These are phyloP conservation scores for Tamias sibiricus DNA, from an alignment of 2,113 vertebrate species.

Conservation along the genomic window DNA sequence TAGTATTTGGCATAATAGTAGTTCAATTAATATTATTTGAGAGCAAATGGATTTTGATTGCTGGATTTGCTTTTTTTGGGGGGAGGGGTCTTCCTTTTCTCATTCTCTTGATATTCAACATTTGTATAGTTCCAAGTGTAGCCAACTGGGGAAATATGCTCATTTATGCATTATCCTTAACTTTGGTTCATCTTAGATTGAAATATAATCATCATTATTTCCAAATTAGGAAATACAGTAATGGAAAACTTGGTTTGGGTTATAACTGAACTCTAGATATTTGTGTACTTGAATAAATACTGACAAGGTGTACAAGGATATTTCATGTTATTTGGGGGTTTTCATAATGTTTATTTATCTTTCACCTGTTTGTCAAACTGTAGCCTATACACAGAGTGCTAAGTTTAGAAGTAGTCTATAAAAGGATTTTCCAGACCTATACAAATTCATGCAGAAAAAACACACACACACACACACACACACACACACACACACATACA, in stretches of 20 bases:
- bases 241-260: neutral
- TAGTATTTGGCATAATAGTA: neutral
- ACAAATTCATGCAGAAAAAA: neutral
- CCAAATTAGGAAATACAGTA: neutral
- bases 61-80: neutral
- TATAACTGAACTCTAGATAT: neutral
- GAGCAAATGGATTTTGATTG: slow-evolving; percentile 15
- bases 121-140: neutral
- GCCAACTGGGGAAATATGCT: neutral
- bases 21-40: slow-evolving; percentile 54
- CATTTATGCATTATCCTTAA: neutral
- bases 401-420: neutral
- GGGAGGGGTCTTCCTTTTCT: neutral
- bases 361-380: neutral
- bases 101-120: slow-evolving; percentile 23
- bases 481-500: too few relatives aligned
- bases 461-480: too few relatives aligned
- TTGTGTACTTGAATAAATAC: neutral
- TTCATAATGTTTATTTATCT: neutral
- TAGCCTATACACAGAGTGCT: neutral
- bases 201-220: slow-evolving; percentile 27
- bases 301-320: neutral
- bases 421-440: neutral
- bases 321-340: neutral
- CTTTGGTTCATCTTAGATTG: neutral